Base-by-base conservation (phyloP, 1,140 invertebrate genomes). In the Heliconius himera region DNA sequence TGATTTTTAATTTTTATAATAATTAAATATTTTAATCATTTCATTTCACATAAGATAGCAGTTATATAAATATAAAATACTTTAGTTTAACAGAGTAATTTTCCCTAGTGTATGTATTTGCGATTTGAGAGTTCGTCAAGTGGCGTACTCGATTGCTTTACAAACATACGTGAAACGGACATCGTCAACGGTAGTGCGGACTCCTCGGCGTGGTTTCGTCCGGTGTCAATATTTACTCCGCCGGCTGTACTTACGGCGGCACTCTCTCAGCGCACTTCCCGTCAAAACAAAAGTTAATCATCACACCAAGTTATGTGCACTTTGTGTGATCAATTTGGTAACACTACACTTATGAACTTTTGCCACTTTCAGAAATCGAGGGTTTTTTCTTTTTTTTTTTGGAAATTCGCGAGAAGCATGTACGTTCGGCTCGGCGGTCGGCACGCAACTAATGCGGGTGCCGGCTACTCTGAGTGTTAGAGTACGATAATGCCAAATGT, bases 201-300 rank as follows among this genome's bases (percentile, higher is more conserved):
- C 74, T 80, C 78, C 81, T 71, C 74, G 78, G 75, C 60, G 73
- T 71, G 80, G 81, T 82, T 77, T 77, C 80, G 77, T 81, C 79
- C 78, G 81, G 66, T 81, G 85, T 87, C 86, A 90, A 91, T 93
- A 92, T 93, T 93, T 92, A 92, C 91, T 90, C 89, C 86, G 82
- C 81, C 85, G 80, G 81, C 83, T 82, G 84, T 87, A 89, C 87
- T 87, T 82, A 85, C 76, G 73, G 77, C 71, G 82, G 72, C 81
- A 80, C 78, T 56, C 77, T 70, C 49, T 51, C 79, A 77, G 77
- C 60, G 74, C 77, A 81, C 82, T 84, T 84, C 82, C 85, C 85
- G 85, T 83, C 82, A 87, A 88, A 87, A 89, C 83, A 79, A 87
- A 36, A 54, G 74, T 72, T 70, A 78, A 81, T 73, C 86, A 89